Conservation (phyloP, 2,797 vertebrate genomes). For the Dipus sagitta region DNA sequence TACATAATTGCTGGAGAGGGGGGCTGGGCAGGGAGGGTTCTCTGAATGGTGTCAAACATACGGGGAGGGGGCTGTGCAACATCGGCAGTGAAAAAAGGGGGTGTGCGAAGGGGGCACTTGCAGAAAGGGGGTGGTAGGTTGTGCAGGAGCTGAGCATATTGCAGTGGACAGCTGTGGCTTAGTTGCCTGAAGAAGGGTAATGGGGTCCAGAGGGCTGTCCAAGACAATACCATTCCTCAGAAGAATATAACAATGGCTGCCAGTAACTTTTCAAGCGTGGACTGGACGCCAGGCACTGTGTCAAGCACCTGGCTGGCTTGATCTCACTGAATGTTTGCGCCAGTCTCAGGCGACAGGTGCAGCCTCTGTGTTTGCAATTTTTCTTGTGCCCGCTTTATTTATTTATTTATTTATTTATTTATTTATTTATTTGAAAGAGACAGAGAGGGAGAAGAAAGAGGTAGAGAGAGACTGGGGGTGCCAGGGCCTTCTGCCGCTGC, state of each 20-base stretch:
- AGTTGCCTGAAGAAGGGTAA: not conserved
- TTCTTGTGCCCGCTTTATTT: not conserved
- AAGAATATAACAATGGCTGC: not conserved
- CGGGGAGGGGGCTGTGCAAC: not conserved
- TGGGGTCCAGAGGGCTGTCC: not conserved
- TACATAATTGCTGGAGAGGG: constrained; percentile 83
- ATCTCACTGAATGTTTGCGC: not conserved
- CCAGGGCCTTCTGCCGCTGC: no score
- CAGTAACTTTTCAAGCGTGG: not conserved
- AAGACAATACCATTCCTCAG: not conserved
- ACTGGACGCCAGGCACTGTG: not conserved
- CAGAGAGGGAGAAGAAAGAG: no score
- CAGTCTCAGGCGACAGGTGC: not conserved
- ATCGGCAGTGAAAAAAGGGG: not conserved
- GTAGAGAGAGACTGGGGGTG: no score
- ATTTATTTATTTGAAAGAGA: no score
- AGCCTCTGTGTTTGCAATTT: not conserved
- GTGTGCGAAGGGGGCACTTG: not conserved
- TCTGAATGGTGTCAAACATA: not conserved
- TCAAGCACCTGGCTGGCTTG: not conserved
- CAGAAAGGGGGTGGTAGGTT: not conserved
- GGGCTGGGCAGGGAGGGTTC: constrained; percentile 26
- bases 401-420: no score
- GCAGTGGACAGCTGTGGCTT: not conserved
- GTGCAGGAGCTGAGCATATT: not conserved